Evolutionary conservation across 2,888 invertebrate genomes (phyloP).

Genomic region (Andricus curvator): DNA sequence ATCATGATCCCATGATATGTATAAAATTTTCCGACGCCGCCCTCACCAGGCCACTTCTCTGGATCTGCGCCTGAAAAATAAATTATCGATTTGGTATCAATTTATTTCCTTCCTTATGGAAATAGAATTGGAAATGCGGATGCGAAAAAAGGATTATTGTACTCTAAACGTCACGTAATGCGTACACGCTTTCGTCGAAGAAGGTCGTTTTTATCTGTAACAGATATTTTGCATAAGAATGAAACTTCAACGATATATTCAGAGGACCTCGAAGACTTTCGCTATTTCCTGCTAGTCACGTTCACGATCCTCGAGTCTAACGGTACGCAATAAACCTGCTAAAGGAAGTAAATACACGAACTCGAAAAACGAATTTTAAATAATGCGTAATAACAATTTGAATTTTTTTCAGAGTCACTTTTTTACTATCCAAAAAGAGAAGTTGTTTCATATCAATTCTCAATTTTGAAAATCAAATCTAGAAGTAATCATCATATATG

Average conservation of each 20-base stretch:
- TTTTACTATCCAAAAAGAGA: too few species aligned
- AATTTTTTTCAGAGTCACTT: not conserved
- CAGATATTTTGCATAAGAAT: constrained; percentile 25
- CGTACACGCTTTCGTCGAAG: not conserved
- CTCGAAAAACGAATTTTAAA: not conserved
- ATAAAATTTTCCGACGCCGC: too few species aligned
- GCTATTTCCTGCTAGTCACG: constrained; percentile 42
- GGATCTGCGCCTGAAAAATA: not conserved
- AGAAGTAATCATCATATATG: too few species aligned
- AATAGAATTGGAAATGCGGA: not conserved
- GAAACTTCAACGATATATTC: constrained; percentile 33
- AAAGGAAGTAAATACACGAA: not conserved
- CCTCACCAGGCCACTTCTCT: too few species aligned
- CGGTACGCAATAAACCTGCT: not conserved
- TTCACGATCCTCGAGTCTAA: constrained; percentile 24
- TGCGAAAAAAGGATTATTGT: not conserved
- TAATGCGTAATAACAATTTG: not conserved
- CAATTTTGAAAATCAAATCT: too few species aligned
- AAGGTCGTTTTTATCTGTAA: constrained; percentile 36
- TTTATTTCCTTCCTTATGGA: not conserved
- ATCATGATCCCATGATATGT: too few species aligned
- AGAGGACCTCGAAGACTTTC: constrained; percentile 42
- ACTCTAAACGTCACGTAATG: constrained; percentile 13
- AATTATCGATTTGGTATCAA: not conserved
- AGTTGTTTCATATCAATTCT: too few species aligned